Evolutionary conservation across 2,113 vertebrate genomes (phyloP).

Genomic region (Apus apus): DNA sequence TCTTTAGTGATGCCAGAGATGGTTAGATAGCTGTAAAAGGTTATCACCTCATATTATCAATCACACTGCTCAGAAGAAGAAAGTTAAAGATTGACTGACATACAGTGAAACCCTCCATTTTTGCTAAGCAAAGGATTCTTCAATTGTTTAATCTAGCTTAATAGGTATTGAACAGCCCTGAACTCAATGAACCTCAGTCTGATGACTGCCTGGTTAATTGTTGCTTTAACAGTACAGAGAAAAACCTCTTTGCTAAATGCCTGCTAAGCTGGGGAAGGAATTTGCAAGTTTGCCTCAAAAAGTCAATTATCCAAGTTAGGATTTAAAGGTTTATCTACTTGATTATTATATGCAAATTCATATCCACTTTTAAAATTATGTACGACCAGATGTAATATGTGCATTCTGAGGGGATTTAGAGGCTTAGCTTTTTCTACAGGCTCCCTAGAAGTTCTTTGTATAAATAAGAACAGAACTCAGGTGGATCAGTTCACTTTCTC

Average conservation of each 20-base stretch:
- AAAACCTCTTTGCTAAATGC: not conserved
- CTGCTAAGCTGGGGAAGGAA: not conserved
- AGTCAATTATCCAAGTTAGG: not conserved
- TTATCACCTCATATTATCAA: not conserved
- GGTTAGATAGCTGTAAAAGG: not conserved
- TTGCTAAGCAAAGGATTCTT: not conserved
- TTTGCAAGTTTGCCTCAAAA: not conserved
- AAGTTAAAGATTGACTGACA: not conserved
- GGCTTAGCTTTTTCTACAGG: not conserved
- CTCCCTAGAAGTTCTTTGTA: not conserved
- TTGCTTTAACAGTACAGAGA: not conserved
- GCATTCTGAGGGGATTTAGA: not conserved
- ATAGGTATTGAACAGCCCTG: not conserved
- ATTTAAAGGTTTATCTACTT: not conserved
- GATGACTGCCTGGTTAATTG: not conserved
- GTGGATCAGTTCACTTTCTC: not conserved
- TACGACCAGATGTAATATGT: not conserved
- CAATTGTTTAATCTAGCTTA: not conserved
- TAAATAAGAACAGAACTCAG: not conserved
- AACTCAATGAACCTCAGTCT: not conserved
- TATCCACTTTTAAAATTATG: not conserved
- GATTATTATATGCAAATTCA: not conserved
- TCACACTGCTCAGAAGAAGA: not conserved
- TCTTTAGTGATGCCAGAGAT: not conserved
- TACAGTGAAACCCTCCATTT: not conserved